Conservation (phyloP, 2,113 vertebrate genomes). For the Sapayoa aenigma region DNA sequence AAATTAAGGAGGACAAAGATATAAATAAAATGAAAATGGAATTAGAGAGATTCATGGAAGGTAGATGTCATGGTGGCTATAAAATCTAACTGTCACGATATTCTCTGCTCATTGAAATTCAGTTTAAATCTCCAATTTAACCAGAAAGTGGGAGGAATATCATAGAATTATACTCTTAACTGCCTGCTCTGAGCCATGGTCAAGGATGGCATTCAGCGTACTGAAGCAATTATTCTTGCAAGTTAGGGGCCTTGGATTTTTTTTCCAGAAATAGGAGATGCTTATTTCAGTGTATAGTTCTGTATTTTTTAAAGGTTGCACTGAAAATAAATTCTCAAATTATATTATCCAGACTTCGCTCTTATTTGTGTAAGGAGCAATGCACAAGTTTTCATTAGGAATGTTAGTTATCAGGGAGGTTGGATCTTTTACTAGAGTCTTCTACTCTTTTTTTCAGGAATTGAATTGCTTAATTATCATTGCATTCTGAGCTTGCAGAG, state of each 20-base stretch:
- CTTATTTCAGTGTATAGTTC: background rate
- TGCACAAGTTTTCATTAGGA: background rate
- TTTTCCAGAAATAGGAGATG: background rate
- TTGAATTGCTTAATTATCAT: background rate
- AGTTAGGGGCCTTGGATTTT: background rate
- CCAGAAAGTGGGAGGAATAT: background rate
- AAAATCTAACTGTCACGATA: background rate
- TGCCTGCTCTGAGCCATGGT: background rate
- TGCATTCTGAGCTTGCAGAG: accelerated
- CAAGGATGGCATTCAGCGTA: background rate
- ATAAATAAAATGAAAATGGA: background rate
- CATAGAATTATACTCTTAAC: background rate
- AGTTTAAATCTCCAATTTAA: background rate
- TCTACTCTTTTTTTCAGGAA: background rate
- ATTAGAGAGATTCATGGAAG: background rate
- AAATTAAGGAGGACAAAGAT: background rate
- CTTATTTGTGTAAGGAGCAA: background rate
- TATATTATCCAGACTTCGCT: background rate
- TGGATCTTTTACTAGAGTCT: background rate
- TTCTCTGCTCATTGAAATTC: background rate
- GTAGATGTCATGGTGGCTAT: background rate
- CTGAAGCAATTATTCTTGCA: background rate
- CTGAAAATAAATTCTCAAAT: background rate
- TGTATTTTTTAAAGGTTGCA: background rate
- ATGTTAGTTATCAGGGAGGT: background rate